phyloP scores from a whole-genome alignment of 2,113 vertebrate genomes.

The Macaca fascicularis region T2T-MFA8v1.1 NC_088379.1:53826001-53826500 shows the following conservation, averaged over 20 bases:
- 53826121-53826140: neutral
- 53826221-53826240: neutral
- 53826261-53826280: neutral
- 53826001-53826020: neutral
- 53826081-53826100: neutral
- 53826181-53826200: neutral
- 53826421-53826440: neutral
- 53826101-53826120: neutral
- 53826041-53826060: neutral
- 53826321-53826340: neutral
- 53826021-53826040: neutral
- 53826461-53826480: neutral
- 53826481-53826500: neutral
- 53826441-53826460: neutral
- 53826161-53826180: neutral
- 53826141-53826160: neutral
- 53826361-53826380: neutral
- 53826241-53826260: neutral
- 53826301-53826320: neutral
- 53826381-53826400: neutral
- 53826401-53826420: neutral
- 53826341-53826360: fast-evolving
- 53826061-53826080: neutral
- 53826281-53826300: neutral
- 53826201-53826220: neutral